These are phyloP conservation scores for Hippoglossus stenolepis DNA, from an alignment of 2,113 vertebrate species.

Conservation along the genomic window DNA sequence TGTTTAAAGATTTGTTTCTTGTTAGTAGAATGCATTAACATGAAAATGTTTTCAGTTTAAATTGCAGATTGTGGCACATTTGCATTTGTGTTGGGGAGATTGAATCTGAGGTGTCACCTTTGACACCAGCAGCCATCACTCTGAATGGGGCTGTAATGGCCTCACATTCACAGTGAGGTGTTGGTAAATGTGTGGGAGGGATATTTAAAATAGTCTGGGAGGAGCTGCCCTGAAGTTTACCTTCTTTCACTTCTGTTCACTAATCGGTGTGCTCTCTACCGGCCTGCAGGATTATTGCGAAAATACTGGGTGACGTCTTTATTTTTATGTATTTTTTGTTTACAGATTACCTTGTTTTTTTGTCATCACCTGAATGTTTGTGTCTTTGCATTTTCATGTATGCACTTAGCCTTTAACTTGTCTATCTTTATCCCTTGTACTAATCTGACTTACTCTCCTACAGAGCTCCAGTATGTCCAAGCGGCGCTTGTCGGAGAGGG, in stretches of 20 bases:
- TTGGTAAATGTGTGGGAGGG: constrained; percentile 74
- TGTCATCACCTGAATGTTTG: not conserved
- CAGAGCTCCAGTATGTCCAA: constrained; percentile 95
- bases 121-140: constrained; percentile 71
- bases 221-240: constrained; percentile 64
- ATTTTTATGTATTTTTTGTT: constrained; percentile 9
- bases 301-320: constrained; percentile 1
- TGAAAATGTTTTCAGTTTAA: constrained; percentile 36
- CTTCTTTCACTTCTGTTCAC: constrained; percentile 25
- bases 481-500: constrained; percentile 94
- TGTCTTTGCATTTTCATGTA: constrained; percentile 1
- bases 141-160: constrained; percentile 77
- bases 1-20: constrained; percentile 22
- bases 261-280: constrained; percentile 14
- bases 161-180: constrained; percentile 71
- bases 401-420: constrained; percentile 32
- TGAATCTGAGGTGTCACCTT: constrained; percentile 70
- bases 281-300: not conserved
- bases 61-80: constrained; percentile 49
- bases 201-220: constrained; percentile 65
- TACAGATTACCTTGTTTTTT: not conserved
- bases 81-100: constrained; percentile 41
- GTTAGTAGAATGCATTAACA: constrained; percentile 35
- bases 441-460: constrained; percentile 55
- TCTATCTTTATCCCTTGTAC: constrained; percentile 42